These are phyloP conservation scores for Poeciliopsis retropinna DNA, from an alignment of 2,113 vertebrate species.

Conservation along the genomic window DNA sequence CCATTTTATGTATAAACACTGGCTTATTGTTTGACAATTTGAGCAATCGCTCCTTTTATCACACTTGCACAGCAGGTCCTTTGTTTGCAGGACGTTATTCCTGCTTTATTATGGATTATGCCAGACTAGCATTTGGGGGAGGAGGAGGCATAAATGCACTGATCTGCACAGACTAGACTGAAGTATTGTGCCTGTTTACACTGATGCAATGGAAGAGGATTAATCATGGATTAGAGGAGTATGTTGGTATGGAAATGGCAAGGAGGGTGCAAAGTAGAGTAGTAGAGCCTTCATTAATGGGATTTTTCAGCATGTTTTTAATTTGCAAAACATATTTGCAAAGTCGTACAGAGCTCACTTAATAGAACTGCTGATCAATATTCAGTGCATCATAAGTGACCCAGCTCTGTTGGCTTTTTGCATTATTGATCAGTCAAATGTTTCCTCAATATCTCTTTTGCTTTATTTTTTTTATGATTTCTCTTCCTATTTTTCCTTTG, in stretches of 20 bases:
- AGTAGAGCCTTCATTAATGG: not conserved
- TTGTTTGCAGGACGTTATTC: constrained; percentile 46
- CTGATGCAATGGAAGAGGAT: constrained; percentile 59
- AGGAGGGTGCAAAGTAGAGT: constrained; percentile 27
- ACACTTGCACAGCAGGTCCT: constrained; percentile 16
- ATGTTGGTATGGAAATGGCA: constrained; percentile 29
- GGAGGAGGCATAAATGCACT: constrained; percentile 50
- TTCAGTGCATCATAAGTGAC: constrained; percentile 1
- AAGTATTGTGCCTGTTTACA: constrained; percentile 69
- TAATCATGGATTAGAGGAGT: constrained; percentile 61
- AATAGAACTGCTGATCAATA: constrained; percentile 9
- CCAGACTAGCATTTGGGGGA: constrained; percentile 50
- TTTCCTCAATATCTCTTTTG: not conserved
- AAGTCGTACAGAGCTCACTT: not conserved
- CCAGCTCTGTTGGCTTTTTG: constrained; percentile 1
- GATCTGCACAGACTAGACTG: constrained; percentile 39
- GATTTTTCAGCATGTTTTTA: not conserved
- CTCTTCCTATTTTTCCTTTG: not conserved
- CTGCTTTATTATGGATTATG: constrained; percentile 62
- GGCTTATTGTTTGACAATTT: not conserved
- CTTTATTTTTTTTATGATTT: not conserved
- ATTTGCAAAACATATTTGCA: not conserved
- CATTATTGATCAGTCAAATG: not conserved
- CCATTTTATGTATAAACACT: not conserved
- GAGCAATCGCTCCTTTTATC: not conserved